phyloP scores from a whole-genome alignment of 2,888 invertebrate species.

The Dolichopus griseipennis region DNA sequence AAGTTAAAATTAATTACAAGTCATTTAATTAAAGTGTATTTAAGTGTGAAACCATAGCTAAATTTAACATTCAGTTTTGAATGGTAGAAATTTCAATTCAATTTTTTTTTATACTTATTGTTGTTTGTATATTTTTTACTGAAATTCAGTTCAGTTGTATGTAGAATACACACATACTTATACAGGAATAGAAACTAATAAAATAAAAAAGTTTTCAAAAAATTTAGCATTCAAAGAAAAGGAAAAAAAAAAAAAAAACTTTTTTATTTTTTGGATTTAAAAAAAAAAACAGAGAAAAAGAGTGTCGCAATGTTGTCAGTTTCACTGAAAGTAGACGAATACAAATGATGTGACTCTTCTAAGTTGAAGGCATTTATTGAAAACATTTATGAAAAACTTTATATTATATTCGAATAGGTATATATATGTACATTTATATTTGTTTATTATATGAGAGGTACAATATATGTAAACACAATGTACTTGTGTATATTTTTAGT shows the following conservation, averaged over 20 bases:
- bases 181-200: too few species aligned
- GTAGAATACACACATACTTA: too few species aligned
- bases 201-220: conserved; percentile 4
- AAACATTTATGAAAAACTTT: neutral
- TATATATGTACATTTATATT: too few species aligned
- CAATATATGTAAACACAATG: too few species aligned
- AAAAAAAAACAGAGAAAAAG: neutral
- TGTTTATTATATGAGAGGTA: neutral
- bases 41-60: conserved; percentile 26
- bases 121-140: too few species aligned
- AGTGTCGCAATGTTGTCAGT: conserved; percentile 9
- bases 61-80: conserved; percentile 4
- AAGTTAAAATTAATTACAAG: conserved; percentile 42
- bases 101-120: neutral
- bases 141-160: too few species aligned
- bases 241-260: neutral
- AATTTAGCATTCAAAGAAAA: neutral
- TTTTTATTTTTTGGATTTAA: neutral
- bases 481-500: too few species aligned
- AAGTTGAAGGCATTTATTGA: neutral
- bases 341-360: conserved; percentile 8
- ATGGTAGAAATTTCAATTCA: neutral
- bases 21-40: conserved; percentile 42
- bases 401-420: neutral
- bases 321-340: conserved; percentile 8